Conservation (phyloP, 1,140 invertebrate genomes). For the Laupala kohalensis region DNA sequence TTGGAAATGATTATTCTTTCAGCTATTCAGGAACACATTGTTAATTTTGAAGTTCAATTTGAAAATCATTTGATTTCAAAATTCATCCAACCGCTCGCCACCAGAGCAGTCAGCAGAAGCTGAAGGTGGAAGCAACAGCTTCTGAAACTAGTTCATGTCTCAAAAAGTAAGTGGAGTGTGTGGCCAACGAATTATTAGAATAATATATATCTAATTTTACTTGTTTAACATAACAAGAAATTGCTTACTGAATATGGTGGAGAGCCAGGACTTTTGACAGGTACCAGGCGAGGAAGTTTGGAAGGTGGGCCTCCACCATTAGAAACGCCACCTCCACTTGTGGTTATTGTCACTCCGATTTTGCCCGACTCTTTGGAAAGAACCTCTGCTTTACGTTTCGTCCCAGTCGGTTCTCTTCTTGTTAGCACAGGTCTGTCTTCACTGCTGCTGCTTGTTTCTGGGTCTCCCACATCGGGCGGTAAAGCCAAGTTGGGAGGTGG, state of each 20-base stretch:
- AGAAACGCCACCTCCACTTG: constrained; percentile 48
- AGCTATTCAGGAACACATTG: too few relatives aligned
- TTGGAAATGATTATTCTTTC: too few relatives aligned
- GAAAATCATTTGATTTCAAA: too few relatives aligned
- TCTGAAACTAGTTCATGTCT: too few relatives aligned
- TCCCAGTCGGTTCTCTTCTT: constrained; percentile 33
- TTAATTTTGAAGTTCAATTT: too few relatives aligned
- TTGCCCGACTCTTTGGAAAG: constrained; percentile 72
- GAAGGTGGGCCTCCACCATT: constrained; percentile 34
- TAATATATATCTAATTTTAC: too few relatives aligned
- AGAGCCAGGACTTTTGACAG: constrained; percentile 7
- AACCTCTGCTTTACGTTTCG: constrained; percentile 73
- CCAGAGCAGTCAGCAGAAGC: too few relatives aligned
- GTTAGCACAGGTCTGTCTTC: constrained; percentile 32
- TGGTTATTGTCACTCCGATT: constrained; percentile 76
- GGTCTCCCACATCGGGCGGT: constrained; percentile 34
- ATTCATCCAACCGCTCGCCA: too few relatives aligned
- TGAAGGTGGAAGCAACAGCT: too few relatives aligned
- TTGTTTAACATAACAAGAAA: too few relatives aligned
- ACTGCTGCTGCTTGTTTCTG: constrained; percentile 36
- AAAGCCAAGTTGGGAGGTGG: constrained; percentile 24
- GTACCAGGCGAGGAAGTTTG: constrained; percentile 32
- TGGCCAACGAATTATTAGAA: too few relatives aligned
- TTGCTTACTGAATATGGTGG: constrained; percentile 18
- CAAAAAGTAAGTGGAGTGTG: too few relatives aligned